phyloP scores from a whole-genome alignment of 23 tunicate species.

The Pegea sp. region DNA sequence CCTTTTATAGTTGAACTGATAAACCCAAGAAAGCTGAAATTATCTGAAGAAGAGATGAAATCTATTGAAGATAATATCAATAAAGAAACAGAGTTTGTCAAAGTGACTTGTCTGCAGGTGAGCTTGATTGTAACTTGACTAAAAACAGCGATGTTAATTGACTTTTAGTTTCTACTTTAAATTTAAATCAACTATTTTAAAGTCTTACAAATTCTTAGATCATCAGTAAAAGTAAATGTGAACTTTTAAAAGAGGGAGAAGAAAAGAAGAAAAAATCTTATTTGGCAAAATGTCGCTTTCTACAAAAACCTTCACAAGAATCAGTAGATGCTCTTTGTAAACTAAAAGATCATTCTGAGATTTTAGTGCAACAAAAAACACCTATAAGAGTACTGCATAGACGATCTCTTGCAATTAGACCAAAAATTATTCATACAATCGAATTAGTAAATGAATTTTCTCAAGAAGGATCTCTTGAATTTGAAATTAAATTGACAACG shows the following conservation, averaged over 20 bases:
- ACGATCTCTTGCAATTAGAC: constrained; percentile 33
- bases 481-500: constrained; percentile 34
- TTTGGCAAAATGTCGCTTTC: constrained; percentile 40
- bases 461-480: constrained; percentile 5
- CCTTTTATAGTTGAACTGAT: constrained; percentile 74
- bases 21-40: constrained; percentile 15
- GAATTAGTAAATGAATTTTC: neutral
- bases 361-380: constrained; percentile 46
- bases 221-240: constrained; percentile 31
- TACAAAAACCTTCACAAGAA: constrained; percentile 5
- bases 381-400: constrained; percentile 91
- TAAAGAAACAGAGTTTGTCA: constrained; percentile 9
- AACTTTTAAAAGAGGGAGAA: constrained; percentile 78
- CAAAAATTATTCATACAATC: constrained; percentile 22
- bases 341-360: constrained; percentile 6
- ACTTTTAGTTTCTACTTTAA: neutral
- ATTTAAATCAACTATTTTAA: neutral
- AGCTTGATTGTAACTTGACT: neutral
- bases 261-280: constrained; percentile 76
- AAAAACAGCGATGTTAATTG: neutral
- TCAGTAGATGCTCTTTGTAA: constrained; percentile 8
- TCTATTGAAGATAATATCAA: constrained; percentile 13
- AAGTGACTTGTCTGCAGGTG: constrained; percentile 16
- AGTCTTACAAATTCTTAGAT: constrained; percentile 6
- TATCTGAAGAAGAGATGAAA: constrained; percentile 1